These are phyloP conservation scores for Tolypeutes matacus DNA, from an alignment of 2,797 vertebrate species.

Conservation along the genomic window DNA sequence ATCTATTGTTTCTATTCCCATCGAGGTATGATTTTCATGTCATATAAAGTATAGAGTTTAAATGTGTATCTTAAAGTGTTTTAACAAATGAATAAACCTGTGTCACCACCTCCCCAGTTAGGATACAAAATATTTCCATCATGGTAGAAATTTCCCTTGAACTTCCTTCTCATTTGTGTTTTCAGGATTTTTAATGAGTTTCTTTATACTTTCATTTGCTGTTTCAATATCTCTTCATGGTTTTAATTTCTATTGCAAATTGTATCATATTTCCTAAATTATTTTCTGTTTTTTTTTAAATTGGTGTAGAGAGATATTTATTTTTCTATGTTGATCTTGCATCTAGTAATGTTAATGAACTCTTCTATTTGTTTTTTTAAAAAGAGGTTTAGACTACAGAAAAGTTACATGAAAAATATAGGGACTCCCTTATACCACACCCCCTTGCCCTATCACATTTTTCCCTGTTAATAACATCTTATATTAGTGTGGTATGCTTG, in stretches of 20 bases:
- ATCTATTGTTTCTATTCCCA: background rate
- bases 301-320: background rate
- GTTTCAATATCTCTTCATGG: background rate
- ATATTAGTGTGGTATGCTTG: no score
- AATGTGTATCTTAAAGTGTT: background rate
- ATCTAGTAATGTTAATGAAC: background rate
- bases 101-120: background rate
- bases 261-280: background rate
- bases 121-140: background rate
- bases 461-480: no score
- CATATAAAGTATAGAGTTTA: background rate
- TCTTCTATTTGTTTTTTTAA: background rate
- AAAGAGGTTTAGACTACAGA: no score
- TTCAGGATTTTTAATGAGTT: conserved; percentile 4
- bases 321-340: background rate
- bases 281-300: background rate
- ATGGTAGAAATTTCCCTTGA: background rate
- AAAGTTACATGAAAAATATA: no score
- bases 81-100: background rate
- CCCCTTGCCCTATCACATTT: no score
- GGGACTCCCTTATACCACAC: no score
- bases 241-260: background rate
- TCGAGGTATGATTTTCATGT: background rate
- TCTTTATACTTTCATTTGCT: conserved; percentile 7
- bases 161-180: background rate